Conservation (phyloP, 1,140 invertebrate genomes). For the Drosophila leontia region DNA sequence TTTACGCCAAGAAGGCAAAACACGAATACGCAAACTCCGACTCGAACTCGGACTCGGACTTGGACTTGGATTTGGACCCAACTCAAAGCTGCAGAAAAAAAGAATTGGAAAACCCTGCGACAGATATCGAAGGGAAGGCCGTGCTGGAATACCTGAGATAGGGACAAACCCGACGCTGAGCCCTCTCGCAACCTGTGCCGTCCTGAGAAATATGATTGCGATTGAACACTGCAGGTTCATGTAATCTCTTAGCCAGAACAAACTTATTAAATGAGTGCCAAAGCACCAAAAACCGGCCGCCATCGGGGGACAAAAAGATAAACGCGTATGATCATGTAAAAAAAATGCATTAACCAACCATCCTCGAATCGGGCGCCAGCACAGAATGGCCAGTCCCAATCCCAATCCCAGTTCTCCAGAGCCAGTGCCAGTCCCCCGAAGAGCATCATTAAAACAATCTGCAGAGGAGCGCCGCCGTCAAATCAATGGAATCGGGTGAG, state of each 20-base stretch:
- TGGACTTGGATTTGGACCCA: slow-evolving; percentile 21
- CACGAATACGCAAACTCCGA: slow-evolving; percentile 42
- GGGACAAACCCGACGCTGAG: background rate
- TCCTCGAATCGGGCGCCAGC: slow-evolving; percentile 37
- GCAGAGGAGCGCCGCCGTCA: slow-evolving; percentile 69
- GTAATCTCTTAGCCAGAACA: slow-evolving; percentile 84
- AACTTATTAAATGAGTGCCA: slow-evolving; percentile 82
- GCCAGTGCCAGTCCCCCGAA: slow-evolving; percentile 6
- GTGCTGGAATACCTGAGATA: slow-evolving; percentile 15
- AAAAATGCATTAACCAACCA: slow-evolving; percentile 75
- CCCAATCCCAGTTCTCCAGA: slow-evolving; percentile 1
- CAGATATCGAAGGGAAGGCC: slow-evolving; percentile 34
- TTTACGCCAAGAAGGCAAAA: slow-evolving; percentile 54
- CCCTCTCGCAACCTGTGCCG: slow-evolving; percentile 6
- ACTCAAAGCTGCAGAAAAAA: slow-evolving; percentile 44
- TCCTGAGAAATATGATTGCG: slow-evolving; percentile 71
- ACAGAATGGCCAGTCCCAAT: slow-evolving; percentile 15
- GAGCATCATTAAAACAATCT: slow-evolving; percentile 73
- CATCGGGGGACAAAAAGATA: slow-evolving; percentile 76
- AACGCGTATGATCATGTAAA: slow-evolving; percentile 83
- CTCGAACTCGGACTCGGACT: background rate
- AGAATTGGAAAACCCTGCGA: slow-evolving; percentile 29
- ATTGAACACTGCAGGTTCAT: slow-evolving; percentile 85
- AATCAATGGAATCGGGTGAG: slow-evolving; percentile 65
- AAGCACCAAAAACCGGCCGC: slow-evolving; percentile 62